Evolutionary conservation across 2,113 vertebrate species (phyloP), one percentile per base, ranked within the genome.

Genomic region (Tachysurus fulvidraco): DNA sequence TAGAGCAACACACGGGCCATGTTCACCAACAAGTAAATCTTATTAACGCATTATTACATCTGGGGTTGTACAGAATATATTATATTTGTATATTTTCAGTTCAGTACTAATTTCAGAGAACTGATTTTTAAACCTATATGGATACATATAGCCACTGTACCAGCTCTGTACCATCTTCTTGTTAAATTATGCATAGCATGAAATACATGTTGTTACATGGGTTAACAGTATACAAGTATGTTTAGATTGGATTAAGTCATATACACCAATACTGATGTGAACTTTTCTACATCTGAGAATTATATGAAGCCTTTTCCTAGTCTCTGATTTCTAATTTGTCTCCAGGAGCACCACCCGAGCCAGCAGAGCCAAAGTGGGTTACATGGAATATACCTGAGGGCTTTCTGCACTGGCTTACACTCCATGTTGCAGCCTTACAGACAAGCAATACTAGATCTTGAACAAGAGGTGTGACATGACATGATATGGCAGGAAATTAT

Each of bases 391-490:
- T 99, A 99, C 92, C 88, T 99, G 84, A 94, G 97, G 71, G 98
- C 98, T 5, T 99, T 99, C 94, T 99, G 98, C 93, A 97, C 98
- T 0, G 98, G 98, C 0, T 94, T 99, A 9, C 97, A 99, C 92
- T 98, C 98, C 0, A 95, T 98, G 91, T 92, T 99, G 90, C 97
- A 98, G 93, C 97, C 98, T 0, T 99, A 99, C 92, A 95, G 98
- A 87, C 97, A 99, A 92, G 96, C 97, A 2, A 92, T 99, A 13
- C 96, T 99, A 87, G 98, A 98, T 91, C 94, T 99, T 3, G 98
- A 99, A 86, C 98, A 98, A 91, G 98, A 99, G 96, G 98, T 99
- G 90, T 36, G 36, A 36, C 36, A 36, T 23, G 81, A 25, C 10
- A 16, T 81, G 23, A n/a, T 81, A 17, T 4, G 50, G 52, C 6